Conservation (phyloP, 2,113 vertebrate species). For the Setophaga coronata region DNA sequence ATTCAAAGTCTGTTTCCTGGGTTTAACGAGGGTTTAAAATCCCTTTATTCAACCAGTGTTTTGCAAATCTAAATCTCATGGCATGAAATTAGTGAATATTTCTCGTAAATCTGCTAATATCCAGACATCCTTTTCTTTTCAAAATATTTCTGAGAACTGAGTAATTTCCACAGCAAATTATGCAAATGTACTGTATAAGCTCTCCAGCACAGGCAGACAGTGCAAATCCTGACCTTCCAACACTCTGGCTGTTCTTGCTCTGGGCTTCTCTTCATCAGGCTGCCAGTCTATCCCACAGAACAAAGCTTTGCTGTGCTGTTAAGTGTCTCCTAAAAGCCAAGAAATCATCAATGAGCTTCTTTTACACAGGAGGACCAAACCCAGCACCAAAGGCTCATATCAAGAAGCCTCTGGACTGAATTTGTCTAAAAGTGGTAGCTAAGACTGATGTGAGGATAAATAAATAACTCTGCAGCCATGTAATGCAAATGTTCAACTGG, state of each 20-base stretch:
- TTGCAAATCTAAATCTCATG: background rate
- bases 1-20: background rate
- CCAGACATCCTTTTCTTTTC: background rate
- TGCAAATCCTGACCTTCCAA: constrained; percentile 46
- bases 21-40: background rate
- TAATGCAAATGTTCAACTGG: background rate
- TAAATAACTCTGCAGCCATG: background rate
- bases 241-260: background rate
- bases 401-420: background rate
- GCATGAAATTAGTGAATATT: constrained; percentile 31
- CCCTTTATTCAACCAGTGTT: background rate
- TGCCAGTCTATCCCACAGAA: constrained; percentile 30
- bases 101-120: constrained; percentile 40
- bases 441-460: background rate
- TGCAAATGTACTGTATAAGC: constrained; percentile 46
- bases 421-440: background rate
- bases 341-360: background rate
- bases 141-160: constrained; percentile 42
- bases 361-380: background rate
- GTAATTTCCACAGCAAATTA: constrained; percentile 49
- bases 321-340: constrained; percentile 40
- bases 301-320: constrained; percentile 17
- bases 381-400: background rate
- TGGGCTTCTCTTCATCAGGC: constrained; percentile 33
- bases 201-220: constrained; percentile 25